Conservation (phyloP, 2,797 vertebrate genomes). For the Megaceryle alcyon region DNA sequence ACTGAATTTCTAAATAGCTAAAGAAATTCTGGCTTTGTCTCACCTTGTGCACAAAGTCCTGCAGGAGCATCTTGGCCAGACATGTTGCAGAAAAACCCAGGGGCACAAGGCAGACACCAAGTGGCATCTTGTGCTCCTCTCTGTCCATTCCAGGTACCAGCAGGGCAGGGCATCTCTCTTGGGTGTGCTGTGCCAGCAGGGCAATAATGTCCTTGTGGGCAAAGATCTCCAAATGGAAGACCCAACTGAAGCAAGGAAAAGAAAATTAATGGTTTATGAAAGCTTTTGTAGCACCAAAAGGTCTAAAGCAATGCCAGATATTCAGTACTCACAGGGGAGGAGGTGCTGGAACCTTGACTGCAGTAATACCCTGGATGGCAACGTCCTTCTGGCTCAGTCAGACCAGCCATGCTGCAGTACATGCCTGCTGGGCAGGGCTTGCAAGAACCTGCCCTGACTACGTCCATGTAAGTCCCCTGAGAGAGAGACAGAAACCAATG, state of each 20-base stretch:
- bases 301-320: fast-evolving
- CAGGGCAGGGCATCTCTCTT: conserved; percentile 83
- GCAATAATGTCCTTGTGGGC: conserved; percentile 85
- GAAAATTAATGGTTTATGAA: fast-evolving
- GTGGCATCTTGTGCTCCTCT: conserved; percentile 80
- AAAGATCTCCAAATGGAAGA: conserved; percentile 83
- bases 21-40: neutral
- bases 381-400: conserved; percentile 82
- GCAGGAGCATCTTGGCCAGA: conserved; percentile 81
- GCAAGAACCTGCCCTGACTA: conserved; percentile 78
- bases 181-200: conserved; percentile 82
- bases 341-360: conserved; percentile 81
- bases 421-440: conserved; percentile 83
- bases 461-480: conserved; percentile 85
- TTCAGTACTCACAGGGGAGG: conserved; percentile 82
- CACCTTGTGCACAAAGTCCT: conserved; percentile 84
- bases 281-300: neutral
- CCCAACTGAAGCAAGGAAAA: conserved; percentile 75
- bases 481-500: neutral
- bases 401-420: conserved; percentile 84
- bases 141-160: conserved; percentile 85
- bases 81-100: conserved; percentile 85
- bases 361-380: conserved; percentile 88
- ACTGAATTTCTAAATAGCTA: neutral
- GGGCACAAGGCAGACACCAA: conserved; percentile 84